These are phyloP conservation scores for Melopsittacus undulatus DNA, from an alignment of 2,797 vertebrate genomes.

Conservation along the genomic window DNA sequence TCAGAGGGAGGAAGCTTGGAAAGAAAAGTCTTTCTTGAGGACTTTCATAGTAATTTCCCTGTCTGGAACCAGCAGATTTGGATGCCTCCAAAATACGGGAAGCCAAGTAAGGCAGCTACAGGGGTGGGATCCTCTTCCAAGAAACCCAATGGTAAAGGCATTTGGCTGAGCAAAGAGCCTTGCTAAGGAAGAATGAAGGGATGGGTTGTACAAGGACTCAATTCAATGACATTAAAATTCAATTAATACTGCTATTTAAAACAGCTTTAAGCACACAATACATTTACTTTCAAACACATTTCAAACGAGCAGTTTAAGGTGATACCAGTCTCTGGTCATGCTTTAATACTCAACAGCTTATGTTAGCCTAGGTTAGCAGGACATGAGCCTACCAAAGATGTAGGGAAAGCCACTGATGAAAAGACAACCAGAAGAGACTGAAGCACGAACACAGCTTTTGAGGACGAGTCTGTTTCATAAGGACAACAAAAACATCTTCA, in stretches of 20 bases:
- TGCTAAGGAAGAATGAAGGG: background rate
- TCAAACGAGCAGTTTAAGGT: background rate
- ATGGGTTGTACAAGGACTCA: background rate
- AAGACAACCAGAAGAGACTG: background rate
- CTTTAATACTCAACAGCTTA: background rate
- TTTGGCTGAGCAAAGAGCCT: background rate
- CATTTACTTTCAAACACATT: background rate
- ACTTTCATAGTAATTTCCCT: background rate
- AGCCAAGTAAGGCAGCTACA: fast-evolving
- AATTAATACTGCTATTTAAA: background rate
- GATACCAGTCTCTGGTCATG: background rate
- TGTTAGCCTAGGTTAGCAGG: background rate
- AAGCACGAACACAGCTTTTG: background rate
- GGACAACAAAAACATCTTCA: background rate
- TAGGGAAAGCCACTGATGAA: background rate
- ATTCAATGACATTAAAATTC: background rate
- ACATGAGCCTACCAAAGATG: fast-evolving
- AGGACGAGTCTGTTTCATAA: background rate
- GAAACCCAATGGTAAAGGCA: background rate
- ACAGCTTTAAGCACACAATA: background rate
- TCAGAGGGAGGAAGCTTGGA: background rate
- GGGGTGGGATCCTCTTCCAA: background rate
- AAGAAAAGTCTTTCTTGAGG: background rate
- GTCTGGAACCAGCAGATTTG: background rate
- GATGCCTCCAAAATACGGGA: background rate